Percentiles rank a stretch among this genome's conserved stretches.
Evolutionary conservation across 2,113 vertebrate species (phyloP).

Genomic region (Megaleporinus macrocephalus): DNA sequence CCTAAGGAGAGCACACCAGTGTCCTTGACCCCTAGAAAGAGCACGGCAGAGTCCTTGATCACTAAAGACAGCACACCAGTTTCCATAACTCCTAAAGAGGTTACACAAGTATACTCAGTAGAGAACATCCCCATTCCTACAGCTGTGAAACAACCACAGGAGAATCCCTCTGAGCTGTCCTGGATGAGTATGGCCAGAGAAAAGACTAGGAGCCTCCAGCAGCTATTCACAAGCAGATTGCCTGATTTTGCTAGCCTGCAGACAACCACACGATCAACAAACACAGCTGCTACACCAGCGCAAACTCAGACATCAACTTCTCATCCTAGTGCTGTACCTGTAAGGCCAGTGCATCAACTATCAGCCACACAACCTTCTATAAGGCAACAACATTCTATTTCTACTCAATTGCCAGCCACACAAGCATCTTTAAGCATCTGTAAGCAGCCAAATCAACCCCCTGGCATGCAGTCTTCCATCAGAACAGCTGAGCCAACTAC

Average conservation of each 20-base stretch:
- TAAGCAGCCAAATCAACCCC: slow-evolving; percentile 13
- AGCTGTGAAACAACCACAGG: slow-evolving; percentile 50
- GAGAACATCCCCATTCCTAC: slow-evolving; percentile 33
- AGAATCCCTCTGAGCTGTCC: slow-evolving; percentile 70
- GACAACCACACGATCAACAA: slow-evolving; percentile 29
- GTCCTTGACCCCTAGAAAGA: slow-evolving; percentile 4
- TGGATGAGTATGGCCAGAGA: slow-evolving; percentile 89
- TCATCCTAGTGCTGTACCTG: slow-evolving; percentile 20
- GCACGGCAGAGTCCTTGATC: slow-evolving; percentile 1
- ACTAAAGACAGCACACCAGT: slow-evolving; percentile 12
- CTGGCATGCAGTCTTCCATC: slow-evolving; percentile 30
- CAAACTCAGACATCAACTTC: slow-evolving; percentile 44
- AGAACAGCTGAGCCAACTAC: slow-evolving; percentile 42
- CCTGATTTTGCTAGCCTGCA: slow-evolving; percentile 65
- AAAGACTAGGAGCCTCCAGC: slow-evolving; percentile 84
- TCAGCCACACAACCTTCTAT: slow-evolving; percentile 33
- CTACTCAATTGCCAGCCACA: slow-evolving; percentile 29
- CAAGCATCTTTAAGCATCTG: slow-evolving; percentile 16
- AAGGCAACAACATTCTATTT: slow-evolving; percentile 18
- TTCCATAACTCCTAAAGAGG: slow-evolving; percentile 1
- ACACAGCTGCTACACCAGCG: slow-evolving; percentile 24
- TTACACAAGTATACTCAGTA: neutral
- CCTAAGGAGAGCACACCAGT: slow-evolving; percentile 22
- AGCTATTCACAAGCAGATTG: slow-evolving; percentile 76
- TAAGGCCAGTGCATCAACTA: neutral